Evolutionary conservation across 2,888 invertebrate species (phyloP).

Genomic region (Eurytoma adleriae): DNA sequence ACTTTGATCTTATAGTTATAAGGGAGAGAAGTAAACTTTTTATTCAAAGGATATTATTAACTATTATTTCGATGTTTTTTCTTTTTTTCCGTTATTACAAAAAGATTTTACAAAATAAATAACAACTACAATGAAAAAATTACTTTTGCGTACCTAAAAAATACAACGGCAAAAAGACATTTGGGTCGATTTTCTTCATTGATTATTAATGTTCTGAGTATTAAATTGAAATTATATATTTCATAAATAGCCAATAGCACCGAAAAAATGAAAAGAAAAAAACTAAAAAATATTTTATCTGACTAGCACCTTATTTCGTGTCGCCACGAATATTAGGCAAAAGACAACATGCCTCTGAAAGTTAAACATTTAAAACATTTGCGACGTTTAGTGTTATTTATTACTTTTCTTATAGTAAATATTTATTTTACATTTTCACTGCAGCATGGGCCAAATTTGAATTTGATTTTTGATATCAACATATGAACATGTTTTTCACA

Average conservation of each 20-base stretch:
- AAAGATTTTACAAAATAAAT: too few species aligned
- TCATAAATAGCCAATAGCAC: slow-evolving; percentile 24
- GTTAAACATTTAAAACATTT: slow-evolving; percentile 11
- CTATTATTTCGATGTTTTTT: too few species aligned
- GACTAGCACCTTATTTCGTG: slow-evolving; percentile 51
- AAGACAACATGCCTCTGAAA: slow-evolving; percentile 20
- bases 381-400: background rate
- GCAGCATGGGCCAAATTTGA: background rate
- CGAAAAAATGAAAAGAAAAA: slow-evolving; percentile 21
- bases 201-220: background rate
- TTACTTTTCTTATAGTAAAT: background rate
- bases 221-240: slow-evolving; percentile 16
- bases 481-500: background rate
- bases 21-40: too few species aligned
- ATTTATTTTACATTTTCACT: background rate
- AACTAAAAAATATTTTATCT: slow-evolving; percentile 21
- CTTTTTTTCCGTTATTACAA: too few species aligned
- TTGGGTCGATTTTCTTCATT: background rate
- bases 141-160: too few species aligned
- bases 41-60: too few species aligned
- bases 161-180: too few species aligned
- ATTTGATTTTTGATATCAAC: background rate
- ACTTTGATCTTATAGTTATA: too few species aligned
- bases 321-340: slow-evolving; percentile 29
- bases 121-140: too few species aligned